Conservation (phyloP, 2,888 invertebrate genomes). For the Amphiduros pacificus region DNA sequence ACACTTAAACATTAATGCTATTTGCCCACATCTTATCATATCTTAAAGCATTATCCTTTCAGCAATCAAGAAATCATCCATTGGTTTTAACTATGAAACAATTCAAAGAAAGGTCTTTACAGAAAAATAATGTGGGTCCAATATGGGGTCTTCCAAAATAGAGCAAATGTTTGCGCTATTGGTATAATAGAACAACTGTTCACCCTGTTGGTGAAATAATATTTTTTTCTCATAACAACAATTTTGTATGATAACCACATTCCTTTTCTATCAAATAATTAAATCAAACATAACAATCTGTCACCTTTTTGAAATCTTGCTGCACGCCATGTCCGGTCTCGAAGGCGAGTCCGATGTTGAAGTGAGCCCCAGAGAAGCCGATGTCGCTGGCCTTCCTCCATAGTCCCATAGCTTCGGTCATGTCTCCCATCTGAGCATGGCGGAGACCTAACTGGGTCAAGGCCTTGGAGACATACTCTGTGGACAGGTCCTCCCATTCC, state of each 20-base stretch:
- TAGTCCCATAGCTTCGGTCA: conserved; percentile 9
- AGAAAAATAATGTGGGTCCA: too few relatives aligned
- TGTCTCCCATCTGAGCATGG: not conserved
- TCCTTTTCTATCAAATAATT: not conserved
- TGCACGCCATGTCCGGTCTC: conserved; percentile 20
- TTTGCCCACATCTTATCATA: too few relatives aligned
- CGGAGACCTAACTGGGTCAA: not conserved
- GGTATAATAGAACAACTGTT: too few relatives aligned
- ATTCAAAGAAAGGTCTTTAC: too few relatives aligned
- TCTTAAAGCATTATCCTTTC: too few relatives aligned
- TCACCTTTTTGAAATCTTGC: conserved; percentile 17
- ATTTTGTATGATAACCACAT: not conserved
- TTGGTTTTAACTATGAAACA: too few relatives aligned
- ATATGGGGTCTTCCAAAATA: too few relatives aligned
- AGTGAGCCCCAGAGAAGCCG: conserved; percentile 15
- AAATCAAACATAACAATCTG: not conserved
- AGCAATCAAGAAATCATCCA: too few relatives aligned
- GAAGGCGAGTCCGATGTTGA: conserved; percentile 20
- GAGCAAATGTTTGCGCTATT: too few relatives aligned
- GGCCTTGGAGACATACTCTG: not conserved
- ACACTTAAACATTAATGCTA: too few relatives aligned
- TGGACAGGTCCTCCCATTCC: not conserved
- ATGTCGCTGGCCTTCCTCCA: conserved; percentile 13
- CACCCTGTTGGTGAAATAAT: too few relatives aligned
- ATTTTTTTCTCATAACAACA: too few relatives aligned